Conservation (phyloP, 2,797 vertebrate genomes). For the Parambassis ranga region DNA sequence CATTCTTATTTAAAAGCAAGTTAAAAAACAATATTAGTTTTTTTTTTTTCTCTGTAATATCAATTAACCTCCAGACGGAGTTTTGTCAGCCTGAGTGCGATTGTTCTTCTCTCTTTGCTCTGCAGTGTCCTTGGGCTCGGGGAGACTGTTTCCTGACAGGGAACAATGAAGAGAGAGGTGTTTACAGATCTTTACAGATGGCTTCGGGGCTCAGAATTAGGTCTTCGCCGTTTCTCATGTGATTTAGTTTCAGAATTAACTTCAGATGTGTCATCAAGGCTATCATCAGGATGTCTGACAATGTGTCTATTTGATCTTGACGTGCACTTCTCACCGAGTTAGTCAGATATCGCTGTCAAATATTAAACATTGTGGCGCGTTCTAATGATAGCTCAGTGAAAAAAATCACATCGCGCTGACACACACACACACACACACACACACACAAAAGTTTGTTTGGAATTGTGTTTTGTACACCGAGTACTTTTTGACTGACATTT, state of each 20-base stretch:
- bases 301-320: conserved; percentile 66
- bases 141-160: conserved; percentile 74
- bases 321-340: conserved; percentile 53
- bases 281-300: conserved; percentile 68
- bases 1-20: conserved; percentile 56
- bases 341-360: conserved; percentile 73
- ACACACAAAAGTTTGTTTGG: conserved; percentile 39
- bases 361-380: conserved; percentile 64
- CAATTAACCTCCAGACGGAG: conserved; percentile 72
- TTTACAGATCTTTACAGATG: conserved; percentile 79
- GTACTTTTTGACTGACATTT: conserved; percentile 67
- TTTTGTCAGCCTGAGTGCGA: conserved; percentile 57
- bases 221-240: conserved; percentile 66
- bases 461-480: conserved; percentile 25
- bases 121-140: conserved; percentile 70
- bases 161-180: conserved; percentile 73
- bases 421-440: conserved; percentile 34
- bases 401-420: conserved; percentile 35
- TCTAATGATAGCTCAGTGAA: conserved; percentile 72
- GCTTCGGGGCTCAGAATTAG: conserved; percentile 73
- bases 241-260: conserved; percentile 77
- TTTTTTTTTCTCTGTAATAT: conserved; percentile 56
- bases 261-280: conserved; percentile 70
- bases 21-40: no score
- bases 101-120: conserved; percentile 69